Base-by-base conservation (phyloP, 2,113 vertebrate species). In the Meles meles region DNA sequence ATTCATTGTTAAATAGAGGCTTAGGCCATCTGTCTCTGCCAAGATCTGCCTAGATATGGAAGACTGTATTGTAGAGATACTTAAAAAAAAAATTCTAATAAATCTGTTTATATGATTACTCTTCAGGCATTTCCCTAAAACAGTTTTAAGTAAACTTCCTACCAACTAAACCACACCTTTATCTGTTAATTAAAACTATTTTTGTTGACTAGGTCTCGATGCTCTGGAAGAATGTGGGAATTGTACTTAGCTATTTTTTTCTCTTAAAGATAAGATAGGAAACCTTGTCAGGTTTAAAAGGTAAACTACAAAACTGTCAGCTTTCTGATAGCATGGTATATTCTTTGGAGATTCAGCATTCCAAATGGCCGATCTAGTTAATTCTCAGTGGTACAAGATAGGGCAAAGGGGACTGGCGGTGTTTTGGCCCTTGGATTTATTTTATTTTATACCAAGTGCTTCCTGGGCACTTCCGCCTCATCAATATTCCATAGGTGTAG, bases 1-100 rank as follows among this genome's bases (percentile, higher is more conserved):
- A 98, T 98, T 98, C 97, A 98, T 67, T 94, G 98, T 98, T 99
- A 98, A 93, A 98, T 97, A 96, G 97, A 98, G 97, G 96, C 93
- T 93, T 15, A 47, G 92, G 84, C 98, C 97, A 97, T 99, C 98
- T 98, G 98, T 98, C 98, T 98, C 88, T 37, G 69, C 93, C 61
- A 90, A 49, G 96, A 29, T 72, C 94, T 67, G 96, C 97, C 81
- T 98, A 97, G 98, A 98, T 98, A 91, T 96, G 96, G 97, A 98
- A 98, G 55, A 52, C 87, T 67, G 25, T 88, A 55, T 89, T 92
- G 88, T 39, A 96, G 47, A 96, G 97, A 98, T 97, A 92, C 18
- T 90, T 74, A 47, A 44, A 79, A 52, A 52, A 97, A 98, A 63
- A n/a, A 94, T 80, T 86, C 71, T 77, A 76, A 88, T 0, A 96